Evolutionary conservation across 2,113 vertebrate species (phyloP).

Genomic region (Naja naja): DNA sequence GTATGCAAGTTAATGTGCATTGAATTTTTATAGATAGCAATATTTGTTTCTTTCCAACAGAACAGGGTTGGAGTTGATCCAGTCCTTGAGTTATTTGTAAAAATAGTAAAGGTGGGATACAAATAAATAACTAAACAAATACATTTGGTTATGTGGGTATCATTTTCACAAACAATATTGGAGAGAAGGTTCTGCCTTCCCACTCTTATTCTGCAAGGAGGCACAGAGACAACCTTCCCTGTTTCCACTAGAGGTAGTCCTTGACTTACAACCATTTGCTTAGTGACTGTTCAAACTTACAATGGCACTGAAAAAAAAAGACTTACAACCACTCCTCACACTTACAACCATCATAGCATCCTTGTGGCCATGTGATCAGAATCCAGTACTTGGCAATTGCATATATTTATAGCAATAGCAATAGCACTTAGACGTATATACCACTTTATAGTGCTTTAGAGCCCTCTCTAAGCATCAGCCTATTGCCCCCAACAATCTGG

Average conservation of each 20-base stretch:
- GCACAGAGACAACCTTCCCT: neutral
- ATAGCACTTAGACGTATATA: too few species aligned
- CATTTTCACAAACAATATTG: neutral
- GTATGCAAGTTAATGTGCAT: neutral
- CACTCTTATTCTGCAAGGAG: neutral
- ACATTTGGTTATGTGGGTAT: neutral
- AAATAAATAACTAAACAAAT: neutral
- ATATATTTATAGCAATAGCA: too few species aligned
- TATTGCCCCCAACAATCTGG: too few species aligned
- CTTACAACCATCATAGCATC: too few species aligned
- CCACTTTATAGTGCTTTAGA: too few species aligned
- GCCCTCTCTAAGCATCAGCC: too few species aligned
- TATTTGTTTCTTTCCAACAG: neutral
- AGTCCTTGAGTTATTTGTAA: neutral
- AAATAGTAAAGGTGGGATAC: neutral
- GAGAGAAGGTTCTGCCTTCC: neutral
- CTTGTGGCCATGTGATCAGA: too few species aligned
- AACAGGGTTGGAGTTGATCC: neutral
- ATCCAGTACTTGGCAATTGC: too few species aligned
- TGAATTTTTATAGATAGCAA: neutral
- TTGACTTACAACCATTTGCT: too few species aligned
- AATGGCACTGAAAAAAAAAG: too few species aligned
- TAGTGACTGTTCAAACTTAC: too few species aligned
- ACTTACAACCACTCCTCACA: too few species aligned
- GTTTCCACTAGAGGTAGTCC: neutral